A percentile compares a stretch with the other conserved stretches of the same genome.
Conservation (phyloP, 2,888 invertebrate genomes). For the Microplitis manilae region DNA sequence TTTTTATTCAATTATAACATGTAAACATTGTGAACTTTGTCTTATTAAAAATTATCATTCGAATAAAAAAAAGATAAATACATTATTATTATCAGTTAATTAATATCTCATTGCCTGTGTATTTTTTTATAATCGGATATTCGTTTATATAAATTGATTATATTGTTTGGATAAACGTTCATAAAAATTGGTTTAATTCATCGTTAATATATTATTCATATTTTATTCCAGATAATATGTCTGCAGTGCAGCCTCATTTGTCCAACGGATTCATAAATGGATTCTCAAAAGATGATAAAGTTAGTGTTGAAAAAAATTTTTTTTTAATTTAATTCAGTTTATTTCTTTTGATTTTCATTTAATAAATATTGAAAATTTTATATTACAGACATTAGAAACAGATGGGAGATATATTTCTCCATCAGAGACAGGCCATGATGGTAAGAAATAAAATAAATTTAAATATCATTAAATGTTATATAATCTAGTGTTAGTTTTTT, state of each 20-base stretch:
- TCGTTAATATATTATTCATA: slow-evolving; percentile 27
- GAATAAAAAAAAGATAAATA: not conserved
- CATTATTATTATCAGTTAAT: slow-evolving; percentile 18
- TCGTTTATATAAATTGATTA: slow-evolving; percentile 9
- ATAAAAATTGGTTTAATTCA: slow-evolving; percentile 11
- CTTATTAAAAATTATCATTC: not conserved
- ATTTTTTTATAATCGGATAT: not conserved
- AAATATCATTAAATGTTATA: too few species aligned
- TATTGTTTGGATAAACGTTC: not conserved
- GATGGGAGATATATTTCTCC: slow-evolving; percentile 52
- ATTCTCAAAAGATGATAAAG: slow-evolving; percentile 59
- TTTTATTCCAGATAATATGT: slow-evolving; percentile 62
- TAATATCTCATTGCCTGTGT: not conserved
- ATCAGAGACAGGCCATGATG: slow-evolving; percentile 62
- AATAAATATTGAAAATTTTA: slow-evolving; percentile 23
- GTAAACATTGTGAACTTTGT: not conserved
- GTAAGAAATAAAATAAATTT: slow-evolving; percentile 50
- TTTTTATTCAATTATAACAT: not conserved
- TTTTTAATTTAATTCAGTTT: not conserved
- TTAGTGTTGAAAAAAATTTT: slow-evolving; percentile 44
- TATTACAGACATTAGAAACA: slow-evolving; percentile 49
- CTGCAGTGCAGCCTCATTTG: slow-evolving; percentile 57
- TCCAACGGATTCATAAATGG: slow-evolving; percentile 60
- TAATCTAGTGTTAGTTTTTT: too few species aligned
- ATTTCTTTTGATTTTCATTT: slow-evolving; percentile 2